phyloP scores from a whole-genome alignment of 64 coral and sea anemone species.

The Montipora capricornis region DNA sequence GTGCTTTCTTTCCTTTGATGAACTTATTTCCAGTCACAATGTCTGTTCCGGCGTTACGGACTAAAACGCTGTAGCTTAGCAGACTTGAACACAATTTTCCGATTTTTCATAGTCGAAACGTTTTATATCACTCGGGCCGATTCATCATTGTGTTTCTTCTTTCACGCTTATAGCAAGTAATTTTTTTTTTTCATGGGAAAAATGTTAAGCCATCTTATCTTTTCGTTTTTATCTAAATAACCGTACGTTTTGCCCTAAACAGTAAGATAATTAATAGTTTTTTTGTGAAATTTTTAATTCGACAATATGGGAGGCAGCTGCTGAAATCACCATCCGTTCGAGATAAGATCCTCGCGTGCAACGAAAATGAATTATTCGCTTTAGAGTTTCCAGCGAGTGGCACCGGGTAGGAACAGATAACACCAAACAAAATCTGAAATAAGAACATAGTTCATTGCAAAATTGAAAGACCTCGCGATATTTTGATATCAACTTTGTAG shows the following conservation, averaged over 20 bases:
- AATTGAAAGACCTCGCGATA: no score
- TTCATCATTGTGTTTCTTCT: no score
- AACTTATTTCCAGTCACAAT: no score
- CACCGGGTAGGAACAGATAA: no score
- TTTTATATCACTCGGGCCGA: no score
- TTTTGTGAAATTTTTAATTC: conserved; percentile 39
- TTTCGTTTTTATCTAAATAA: conserved; percentile 59
- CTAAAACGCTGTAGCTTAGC: no score
- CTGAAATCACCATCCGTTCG: conserved; percentile 4
- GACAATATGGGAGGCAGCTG: conserved; percentile 52
- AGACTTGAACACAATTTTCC: not conserved
- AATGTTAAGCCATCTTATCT: conserved; percentile 31
- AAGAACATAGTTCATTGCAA: no score
- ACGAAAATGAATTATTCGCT: not conserved
- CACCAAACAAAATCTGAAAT: no score
- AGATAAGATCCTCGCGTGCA: conserved; percentile 11
- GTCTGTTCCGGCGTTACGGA: no score
- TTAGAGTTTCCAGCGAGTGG: not conserved
- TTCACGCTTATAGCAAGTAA: not conserved
- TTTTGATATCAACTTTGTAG: no score
- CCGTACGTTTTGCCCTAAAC: conserved; percentile 53
- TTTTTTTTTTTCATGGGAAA: not conserved
- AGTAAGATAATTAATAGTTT: conserved; percentile 46
- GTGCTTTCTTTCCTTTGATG: no score
- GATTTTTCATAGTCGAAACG: not conserved